A percentile compares a stretch with the other conserved stretches of the same genome.
Evolutionary conservation across 2,797 vertebrate species (phyloP).

Genomic region (Hipposideros larvatus): DNA sequence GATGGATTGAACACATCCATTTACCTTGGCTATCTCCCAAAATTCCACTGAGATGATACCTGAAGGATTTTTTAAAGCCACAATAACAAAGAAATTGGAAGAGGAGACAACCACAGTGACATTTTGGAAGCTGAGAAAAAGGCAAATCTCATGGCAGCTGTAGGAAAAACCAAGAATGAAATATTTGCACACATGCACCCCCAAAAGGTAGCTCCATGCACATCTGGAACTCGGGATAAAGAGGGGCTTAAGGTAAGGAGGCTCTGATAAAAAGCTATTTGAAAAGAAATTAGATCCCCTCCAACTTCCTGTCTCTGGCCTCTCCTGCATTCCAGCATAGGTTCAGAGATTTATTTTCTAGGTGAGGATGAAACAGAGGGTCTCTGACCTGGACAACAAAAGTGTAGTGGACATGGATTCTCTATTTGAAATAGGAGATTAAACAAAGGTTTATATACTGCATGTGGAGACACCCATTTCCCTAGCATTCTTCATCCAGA

Average conservation of each 20-base stretch:
- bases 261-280: neutral
- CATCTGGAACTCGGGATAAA: neutral
- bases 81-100: constrained; percentile 60
- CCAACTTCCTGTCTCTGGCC: constrained; percentile 33
- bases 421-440: constrained; percentile 6
- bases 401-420: neutral
- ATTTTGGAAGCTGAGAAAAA: constrained; percentile 55
- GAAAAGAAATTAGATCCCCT: neutral
- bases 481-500: constrained; percentile 17
- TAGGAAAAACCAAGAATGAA: constrained; percentile 54
- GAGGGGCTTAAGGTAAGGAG: constrained; percentile 42
- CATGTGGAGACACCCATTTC: neutral
- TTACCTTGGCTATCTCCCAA: constrained; percentile 68
- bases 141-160: constrained; percentile 37
- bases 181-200: neutral
- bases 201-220: constrained; percentile 1
- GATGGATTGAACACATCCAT: constrained; percentile 68
- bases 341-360: constrained; percentile 52
- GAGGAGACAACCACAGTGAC: constrained; percentile 40
- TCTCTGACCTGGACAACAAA: neutral
- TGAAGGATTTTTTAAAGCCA: constrained; percentile 50
- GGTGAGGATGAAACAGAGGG: neutral
- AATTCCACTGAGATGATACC: constrained; percentile 63
- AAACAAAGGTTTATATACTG: neutral
- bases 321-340: neutral